Evolutionary conservation across 35 echinoderm and acorn worm species (phyloP), one percentile per base, ranked within the genome.

Genomic region (Diadema setosum): DNA sequence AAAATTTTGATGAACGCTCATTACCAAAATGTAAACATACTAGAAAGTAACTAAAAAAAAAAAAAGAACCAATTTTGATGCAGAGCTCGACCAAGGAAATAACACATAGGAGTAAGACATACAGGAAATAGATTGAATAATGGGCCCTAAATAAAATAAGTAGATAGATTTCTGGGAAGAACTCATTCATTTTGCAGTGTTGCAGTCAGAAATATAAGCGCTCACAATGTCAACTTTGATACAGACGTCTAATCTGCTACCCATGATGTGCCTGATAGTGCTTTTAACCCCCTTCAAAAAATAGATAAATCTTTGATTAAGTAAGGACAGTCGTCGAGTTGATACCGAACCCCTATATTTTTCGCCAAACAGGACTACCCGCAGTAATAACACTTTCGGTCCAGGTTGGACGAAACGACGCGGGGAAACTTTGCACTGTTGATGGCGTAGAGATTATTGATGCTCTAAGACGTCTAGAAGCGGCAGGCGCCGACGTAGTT

Each of bases 401-500:
- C 26, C 90, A 90, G 14, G 15, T 63, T 23, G 58, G 30, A 17
- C 44, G 29, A 21, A 12, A 76, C 3, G 48, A 86, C 5, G 40
- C 92, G 14, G 94, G 90, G 5, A 84, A 90, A 44, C 67, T 30
- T 16, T 86, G 58, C 9, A 89, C 89, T 0, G 32, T 58, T 16
- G 94, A 97, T 41, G 59, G 63, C n/a, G 90, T 93, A 23, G 70
- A 84, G 21, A 29, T 86, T 1, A 58, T 37, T 7, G 94, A 97
- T 24, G 85, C 90, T 5, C 70, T 92, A 29, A 80, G 86, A 21
- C 35, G 82, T 59, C 56, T 97, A 5, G 94, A 89, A 83, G 82
- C 57, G 36, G 90, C 82, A 21, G 94, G 94, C 24, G 90, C 90
- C 48, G 90, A 92, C 29, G 94, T 97, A 39, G 94, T 97, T 21